Evolutionary conservation across 2,113 vertebrate genomes (phyloP).

Genomic region (Bothrops jararaca): DNA sequence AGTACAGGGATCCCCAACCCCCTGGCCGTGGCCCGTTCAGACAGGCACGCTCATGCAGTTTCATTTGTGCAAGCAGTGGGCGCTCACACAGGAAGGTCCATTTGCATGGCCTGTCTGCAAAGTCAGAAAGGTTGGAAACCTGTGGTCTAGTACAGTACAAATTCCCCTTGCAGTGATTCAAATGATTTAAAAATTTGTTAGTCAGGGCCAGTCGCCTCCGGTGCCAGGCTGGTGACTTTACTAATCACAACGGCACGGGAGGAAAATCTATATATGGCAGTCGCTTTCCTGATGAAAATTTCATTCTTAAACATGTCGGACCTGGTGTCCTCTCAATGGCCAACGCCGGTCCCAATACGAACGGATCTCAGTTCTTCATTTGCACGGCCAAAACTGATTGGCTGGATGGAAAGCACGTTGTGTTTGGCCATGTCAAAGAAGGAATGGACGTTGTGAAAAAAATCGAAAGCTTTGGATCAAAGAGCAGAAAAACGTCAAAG

Average conservation of each 20-base stretch:
- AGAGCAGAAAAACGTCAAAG: slow-evolving; percentile 80
- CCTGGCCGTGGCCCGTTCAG: too few species aligned
- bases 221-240: slow-evolving; percentile 97
- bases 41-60: too few species aligned
- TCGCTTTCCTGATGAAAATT: slow-evolving; percentile 93
- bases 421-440: slow-evolving; percentile 89
- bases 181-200: too few species aligned
- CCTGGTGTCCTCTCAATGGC: slow-evolving; percentile 94
- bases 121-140: too few species aligned
- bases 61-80: too few species aligned
- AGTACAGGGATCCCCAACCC: too few species aligned
- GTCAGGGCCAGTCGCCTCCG: too few species aligned
- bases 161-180: too few species aligned
- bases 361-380: slow-evolving; percentile 97
- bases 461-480: slow-evolving; percentile 85
- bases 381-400: slow-evolving; percentile 90
- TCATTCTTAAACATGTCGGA: slow-evolving; percentile 84
- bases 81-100: too few species aligned
- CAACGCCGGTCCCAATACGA: slow-evolving; percentile 92
- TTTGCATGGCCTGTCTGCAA: too few species aligned
- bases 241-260: slow-evolving; percentile 92
- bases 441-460: slow-evolving; percentile 88
- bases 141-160: too few species aligned
- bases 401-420: slow-evolving; percentile 91
- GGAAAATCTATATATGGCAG: slow-evolving; percentile 95